A percentile compares a stretch with the other conserved stretches of the same genome.
phyloP scores from a whole-genome alignment of 2,797 vertebrate genomes.

The Parauchenoglanis ngamensis region DNA sequence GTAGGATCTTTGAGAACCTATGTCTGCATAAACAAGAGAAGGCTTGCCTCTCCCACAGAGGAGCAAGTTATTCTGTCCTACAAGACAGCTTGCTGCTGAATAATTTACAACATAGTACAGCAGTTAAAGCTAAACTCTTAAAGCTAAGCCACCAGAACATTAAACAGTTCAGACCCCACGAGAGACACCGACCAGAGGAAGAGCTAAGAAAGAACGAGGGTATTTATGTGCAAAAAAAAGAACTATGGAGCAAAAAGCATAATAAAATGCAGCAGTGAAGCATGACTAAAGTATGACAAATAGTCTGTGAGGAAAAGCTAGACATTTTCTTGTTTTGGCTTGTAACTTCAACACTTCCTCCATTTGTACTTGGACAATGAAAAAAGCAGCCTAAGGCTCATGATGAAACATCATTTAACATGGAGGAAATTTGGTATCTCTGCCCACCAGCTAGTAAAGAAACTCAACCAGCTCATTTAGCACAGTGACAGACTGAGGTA shows the following conservation, averaged over 20 bases:
- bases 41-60: conserved; percentile 66
- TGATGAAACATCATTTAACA: conserved; percentile 23
- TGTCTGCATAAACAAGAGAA: conserved; percentile 59
- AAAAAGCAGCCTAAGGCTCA: conserved; percentile 30
- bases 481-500: conserved; percentile 20
- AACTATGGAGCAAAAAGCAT: conserved; percentile 20
- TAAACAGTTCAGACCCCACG: conserved; percentile 56
- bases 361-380: conserved; percentile 21
- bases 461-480: conserved; percentile 31
- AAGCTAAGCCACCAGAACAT: conserved; percentile 52
- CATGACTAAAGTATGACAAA: conserved; percentile 28
- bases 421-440: conserved; percentile 18
- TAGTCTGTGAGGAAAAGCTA: conserved; percentile 13
- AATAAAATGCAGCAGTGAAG: conserved; percentile 52
- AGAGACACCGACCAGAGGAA: conserved; percentile 56
- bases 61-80: conserved; percentile 59
- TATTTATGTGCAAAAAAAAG: conserved; percentile 24
- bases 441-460: conserved; percentile 10
- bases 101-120: conserved; percentile 70
- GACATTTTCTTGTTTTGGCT: conserved; percentile 31
- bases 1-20: conserved; percentile 23
- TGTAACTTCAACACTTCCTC: conserved; percentile 46
- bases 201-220: conserved; percentile 45
- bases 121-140: conserved; percentile 64
- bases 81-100: conserved; percentile 70